Percentiles rank a stretch among this genome's conserved stretches.
Conservation (phyloP, 2,113 vertebrate genomes). For the Tetrax tetrax region DNA sequence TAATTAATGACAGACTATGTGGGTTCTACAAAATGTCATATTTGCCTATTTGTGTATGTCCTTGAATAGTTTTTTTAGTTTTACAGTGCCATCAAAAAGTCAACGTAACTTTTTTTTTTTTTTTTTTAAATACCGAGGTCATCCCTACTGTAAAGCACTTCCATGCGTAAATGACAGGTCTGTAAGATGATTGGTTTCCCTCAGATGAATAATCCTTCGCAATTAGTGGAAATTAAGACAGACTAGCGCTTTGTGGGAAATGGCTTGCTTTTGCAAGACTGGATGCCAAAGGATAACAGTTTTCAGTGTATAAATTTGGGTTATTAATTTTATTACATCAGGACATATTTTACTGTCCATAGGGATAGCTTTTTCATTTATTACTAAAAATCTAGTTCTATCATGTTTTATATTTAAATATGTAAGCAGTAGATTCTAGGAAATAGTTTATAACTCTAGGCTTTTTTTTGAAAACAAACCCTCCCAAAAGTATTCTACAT, state of each 20-base stretch:
- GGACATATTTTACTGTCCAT: not conserved
- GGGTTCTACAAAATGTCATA: not conserved
- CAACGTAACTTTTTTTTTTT: not conserved
- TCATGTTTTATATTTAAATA: not conserved
- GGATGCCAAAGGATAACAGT: not conserved
- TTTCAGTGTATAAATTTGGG: not conserved
- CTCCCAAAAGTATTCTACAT: not conserved
- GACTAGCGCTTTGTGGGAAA: not conserved
- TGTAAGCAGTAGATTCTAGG: not conserved
- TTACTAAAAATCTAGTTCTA: not conserved
- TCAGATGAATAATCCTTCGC: not conserved
- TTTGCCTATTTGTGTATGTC: conserved; percentile 15
- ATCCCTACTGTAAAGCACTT: not conserved
- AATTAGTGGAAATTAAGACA: not conserved
- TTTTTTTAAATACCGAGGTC: not conserved
- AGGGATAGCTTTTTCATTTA: not conserved
- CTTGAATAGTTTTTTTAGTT: not conserved
- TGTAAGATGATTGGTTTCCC: not conserved
- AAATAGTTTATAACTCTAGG: not conserved
- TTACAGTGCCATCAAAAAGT: not conserved
- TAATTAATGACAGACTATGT: conserved; percentile 46
- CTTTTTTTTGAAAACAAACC: not conserved
- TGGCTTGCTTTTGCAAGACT: not conserved
- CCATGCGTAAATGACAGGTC: not conserved
- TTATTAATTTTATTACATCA: not conserved